A percentile compares a stretch with the other conserved stretches of the same genome.
Conservation (phyloP, 1,140 invertebrate species). For the Maconellicoccus hirsutus region DNA sequence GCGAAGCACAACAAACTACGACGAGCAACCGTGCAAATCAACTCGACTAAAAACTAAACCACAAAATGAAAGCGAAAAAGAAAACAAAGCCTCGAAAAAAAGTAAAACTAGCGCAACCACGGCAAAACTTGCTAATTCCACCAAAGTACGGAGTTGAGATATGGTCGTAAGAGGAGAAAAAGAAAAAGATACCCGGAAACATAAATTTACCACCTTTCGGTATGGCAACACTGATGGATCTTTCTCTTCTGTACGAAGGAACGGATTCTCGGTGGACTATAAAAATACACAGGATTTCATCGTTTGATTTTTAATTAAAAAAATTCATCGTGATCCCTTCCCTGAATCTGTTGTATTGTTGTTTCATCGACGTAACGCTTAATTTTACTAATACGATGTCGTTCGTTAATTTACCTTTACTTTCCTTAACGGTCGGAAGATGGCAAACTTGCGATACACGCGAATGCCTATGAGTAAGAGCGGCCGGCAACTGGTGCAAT, state of each 20-base stretch:
- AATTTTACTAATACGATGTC: too few species aligned
- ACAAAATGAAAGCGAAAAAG: too few species aligned
- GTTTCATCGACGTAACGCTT: too few species aligned
- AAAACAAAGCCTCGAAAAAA: too few species aligned
- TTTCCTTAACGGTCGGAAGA: slow-evolving; percentile 44
- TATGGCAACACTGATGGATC: background rate
- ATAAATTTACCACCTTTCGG: background rate
- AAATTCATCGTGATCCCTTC: too few species aligned
- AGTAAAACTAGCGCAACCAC: too few species aligned
- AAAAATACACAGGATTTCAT: background rate
- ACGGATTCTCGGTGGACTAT: background rate
- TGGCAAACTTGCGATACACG: slow-evolving; percentile 28
- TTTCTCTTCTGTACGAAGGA: background rate
- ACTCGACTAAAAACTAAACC: too few species aligned
- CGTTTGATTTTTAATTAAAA: background rate
- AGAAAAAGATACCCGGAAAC: background rate
- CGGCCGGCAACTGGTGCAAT: slow-evolving; percentile 35
- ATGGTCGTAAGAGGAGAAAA: slow-evolving; percentile 10
- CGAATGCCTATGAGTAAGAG: slow-evolving; percentile 34
- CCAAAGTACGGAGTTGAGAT: too few species aligned
- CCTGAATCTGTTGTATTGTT: too few species aligned
- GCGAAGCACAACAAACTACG: too few species aligned
- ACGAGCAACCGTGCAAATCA: too few species aligned
- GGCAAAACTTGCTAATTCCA: too few species aligned
- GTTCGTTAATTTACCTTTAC: background rate